phyloP scores from a whole-genome alignment of 2,113 vertebrate genomes.

The pig (Sus scrofa) region T2T-Sscrofa CM000817.6:13571501-13572000 shows the following conservation, averaged over 20 bases:
- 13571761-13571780: no score
- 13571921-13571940: no score
- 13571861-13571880: no score
- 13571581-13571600: background rate
- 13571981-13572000: background rate
- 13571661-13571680: background rate
- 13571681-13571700: background rate
- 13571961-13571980: background rate
- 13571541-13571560: background rate
- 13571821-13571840: no score
- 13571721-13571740: no score
- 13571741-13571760: no score
- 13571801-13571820: no score
- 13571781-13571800: no score
- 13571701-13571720: background rate
- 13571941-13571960: no score
- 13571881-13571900: no score
- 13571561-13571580: background rate
- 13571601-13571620: background rate
- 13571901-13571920: no score
- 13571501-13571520: background rate
- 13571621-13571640: background rate
- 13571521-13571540: background rate
- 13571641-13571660: background rate
- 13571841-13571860: no score